Percentiles rank a stretch among this genome's conserved stretches.
Conservation (phyloP, 2,888 invertebrate genomes). For the Germaria angustata region DNA sequence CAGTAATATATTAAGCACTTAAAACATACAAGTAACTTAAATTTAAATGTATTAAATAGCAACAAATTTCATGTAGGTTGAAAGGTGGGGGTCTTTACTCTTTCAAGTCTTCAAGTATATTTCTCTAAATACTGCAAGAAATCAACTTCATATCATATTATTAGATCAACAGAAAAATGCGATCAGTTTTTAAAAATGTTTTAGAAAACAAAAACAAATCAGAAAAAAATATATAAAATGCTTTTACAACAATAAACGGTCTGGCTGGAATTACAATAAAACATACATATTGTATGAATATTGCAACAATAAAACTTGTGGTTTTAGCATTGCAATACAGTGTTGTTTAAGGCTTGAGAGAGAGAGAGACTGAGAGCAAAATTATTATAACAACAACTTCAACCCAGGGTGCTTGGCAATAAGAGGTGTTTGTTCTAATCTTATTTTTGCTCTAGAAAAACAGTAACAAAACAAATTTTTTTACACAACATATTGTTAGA, state of each 20-base stretch:
- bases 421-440: conserved; percentile 66
- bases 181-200: conserved; percentile 56
- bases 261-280: conserved; percentile 45
- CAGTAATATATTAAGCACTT: conserved; percentile 48
- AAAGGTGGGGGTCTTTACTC: conserved; percentile 65
- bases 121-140: conserved; percentile 14
- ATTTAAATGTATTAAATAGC: conserved; percentile 30
- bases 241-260: conserved; percentile 33
- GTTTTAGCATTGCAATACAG: conserved; percentile 39
- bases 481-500: conserved; percentile 47
- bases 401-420: conserved; percentile 35
- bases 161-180: conserved; percentile 66
- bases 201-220: conserved; percentile 46
- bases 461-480: background rate
- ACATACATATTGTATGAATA: conserved; percentile 22
- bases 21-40: conserved; percentile 36
- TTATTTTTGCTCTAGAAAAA: conserved; percentile 57
- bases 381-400: conserved; percentile 17
- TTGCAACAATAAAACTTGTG: conserved; percentile 48
- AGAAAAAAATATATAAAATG: background rate
- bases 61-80: conserved; percentile 61
- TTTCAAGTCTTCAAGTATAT: conserved; percentile 34
- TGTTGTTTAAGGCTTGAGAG: conserved; percentile 33
- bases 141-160: conserved; percentile 59
- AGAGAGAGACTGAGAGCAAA: background rate